Conservation (phyloP, 1,140 invertebrate species). For the Cephus cinctus region DNA sequence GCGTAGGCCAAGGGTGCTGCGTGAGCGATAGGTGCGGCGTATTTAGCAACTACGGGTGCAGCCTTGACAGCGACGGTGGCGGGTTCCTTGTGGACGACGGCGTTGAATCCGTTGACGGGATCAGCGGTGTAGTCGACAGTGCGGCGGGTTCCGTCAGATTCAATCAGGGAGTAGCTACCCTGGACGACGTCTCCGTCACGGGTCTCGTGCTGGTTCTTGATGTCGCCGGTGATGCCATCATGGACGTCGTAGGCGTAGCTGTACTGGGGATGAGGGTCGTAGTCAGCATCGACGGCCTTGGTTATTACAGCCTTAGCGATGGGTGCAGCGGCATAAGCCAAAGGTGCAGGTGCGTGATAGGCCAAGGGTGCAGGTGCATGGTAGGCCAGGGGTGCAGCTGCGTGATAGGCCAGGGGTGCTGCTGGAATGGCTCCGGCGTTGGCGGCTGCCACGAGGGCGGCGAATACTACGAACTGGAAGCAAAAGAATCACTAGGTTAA, state of each 20-base stretch:
- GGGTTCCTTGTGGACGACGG: constrained; percentile 41
- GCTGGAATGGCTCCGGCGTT: neutral
- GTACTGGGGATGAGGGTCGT: constrained; percentile 53
- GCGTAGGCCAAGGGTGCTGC: constrained; percentile 44
- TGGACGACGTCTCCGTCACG: constrained; percentile 61
- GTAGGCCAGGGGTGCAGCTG: no score
- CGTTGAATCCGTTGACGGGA: constrained; percentile 39
- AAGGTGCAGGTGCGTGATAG: no score
- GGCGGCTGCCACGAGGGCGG: neutral
- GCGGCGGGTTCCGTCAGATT: constrained; percentile 35
- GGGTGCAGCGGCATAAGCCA: neutral
- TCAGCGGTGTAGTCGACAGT: constrained; percentile 40
- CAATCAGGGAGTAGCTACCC: constrained; percentile 32
- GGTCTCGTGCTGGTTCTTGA: constrained; percentile 62
- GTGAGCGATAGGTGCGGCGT: constrained; percentile 26
- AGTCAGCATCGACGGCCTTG: constrained; percentile 31
- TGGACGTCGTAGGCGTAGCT: constrained; percentile 58
- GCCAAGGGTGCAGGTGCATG: no score
- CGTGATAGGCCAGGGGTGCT: no score
- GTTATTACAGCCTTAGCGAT: constrained; percentile 20
- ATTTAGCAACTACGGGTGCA: constrained; percentile 14
- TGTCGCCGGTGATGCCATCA: constrained; percentile 61
- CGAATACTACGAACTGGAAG: no score
- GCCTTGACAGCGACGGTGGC: constrained; percentile 36
- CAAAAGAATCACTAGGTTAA: no score